These are phyloP conservation scores for Epinephelus cyanopodus DNA, from an alignment of 2,113 vertebrate species.

Conservation along the genomic window DNA sequence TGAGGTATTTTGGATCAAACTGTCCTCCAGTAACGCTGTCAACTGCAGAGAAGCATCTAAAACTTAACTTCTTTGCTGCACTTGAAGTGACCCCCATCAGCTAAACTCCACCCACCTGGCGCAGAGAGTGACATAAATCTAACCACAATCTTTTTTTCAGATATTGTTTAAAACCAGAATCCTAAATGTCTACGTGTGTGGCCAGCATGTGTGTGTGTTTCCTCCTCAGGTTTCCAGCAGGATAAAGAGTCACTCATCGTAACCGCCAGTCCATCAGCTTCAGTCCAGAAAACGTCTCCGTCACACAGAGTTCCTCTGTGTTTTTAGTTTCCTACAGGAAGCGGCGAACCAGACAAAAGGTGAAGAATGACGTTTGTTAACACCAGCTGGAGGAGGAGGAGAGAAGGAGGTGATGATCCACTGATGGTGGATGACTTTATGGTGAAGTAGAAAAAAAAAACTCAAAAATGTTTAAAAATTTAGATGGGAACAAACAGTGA, in stretches of 20 bases:
- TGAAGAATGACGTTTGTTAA: not conserved
- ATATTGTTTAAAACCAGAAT: not conserved
- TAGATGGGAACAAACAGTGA: not conserved
- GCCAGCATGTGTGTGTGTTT: slow-evolving; percentile 21
- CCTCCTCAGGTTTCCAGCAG: slow-evolving; percentile 50
- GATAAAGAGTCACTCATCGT: slow-evolving; percentile 58
- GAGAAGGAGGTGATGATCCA: not conserved
- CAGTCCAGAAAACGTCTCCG: slow-evolving; percentile 24
- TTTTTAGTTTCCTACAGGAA: slow-evolving; percentile 13
- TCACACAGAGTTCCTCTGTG: not conserved
- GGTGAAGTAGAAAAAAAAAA: not conserved
- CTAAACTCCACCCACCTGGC: slow-evolving; percentile 26
- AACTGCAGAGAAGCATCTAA: not conserved
- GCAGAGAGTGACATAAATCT: slow-evolving; percentile 13
- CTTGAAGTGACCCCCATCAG: not conserved
- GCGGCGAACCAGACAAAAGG: not conserved
- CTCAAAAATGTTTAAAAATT: not conserved
- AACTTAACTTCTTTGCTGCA: not conserved
- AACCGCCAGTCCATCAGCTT: slow-evolving; percentile 38
- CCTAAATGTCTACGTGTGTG: slow-evolving; percentile 37
- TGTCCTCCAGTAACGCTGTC: not conserved
- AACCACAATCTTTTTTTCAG: not conserved
- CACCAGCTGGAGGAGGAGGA: not conserved
- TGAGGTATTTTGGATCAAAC: slow-evolving; percentile 44
- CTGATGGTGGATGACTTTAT: not conserved